Evolutionary conservation across 2,888 invertebrate species (phyloP), one percentile per base, ranked within the genome.

Genomic region (Drosophila koepferae): DNA sequence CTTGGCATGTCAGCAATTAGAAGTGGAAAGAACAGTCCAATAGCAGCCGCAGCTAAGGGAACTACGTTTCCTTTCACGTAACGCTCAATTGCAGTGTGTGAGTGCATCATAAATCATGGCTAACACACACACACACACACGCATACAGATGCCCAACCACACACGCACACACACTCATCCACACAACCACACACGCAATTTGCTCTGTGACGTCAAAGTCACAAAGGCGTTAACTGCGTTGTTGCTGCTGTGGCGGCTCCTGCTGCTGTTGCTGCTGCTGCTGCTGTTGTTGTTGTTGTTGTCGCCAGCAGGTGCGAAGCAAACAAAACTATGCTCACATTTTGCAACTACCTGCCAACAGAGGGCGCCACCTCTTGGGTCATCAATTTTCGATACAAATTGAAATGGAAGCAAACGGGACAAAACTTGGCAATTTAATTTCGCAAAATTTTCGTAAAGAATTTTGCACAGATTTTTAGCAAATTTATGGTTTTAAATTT

Each of bases 21-120:
- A 68, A 70, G 58, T 71, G 70, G 34, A 51, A 54, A 40, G 34
- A 64, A 63, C 48, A 53, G 48, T 46, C 40, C 34, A 23, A 54
- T 38, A 28, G 38, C 41, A 41, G 41, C 40, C 31, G 41, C 40
- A 18, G 34, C 31, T 18, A 53, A 51, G 20, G 14, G 28, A 38
- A 28, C 23, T 54, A 36, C 28, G 49, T 60, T 72, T 77, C 53
- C 61, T 68, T 53, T 49, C 73, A 75, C 65, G 70, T 67, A 70
- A 59, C 67, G 61, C 48, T 61, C 81, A 77, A 81, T 72, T 81
- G 81, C 78, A 68, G 46, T 75, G 66, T 61, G 63, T 55, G 65
- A 69, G 72, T 66, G 86, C 63, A 64, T 51, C 72, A 82, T 85
- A 85, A 82, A 82, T 82, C 86, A 82, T 76, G 71, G 34, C 65